Percentiles rank a stretch among this genome's conserved stretches.
These are phyloP conservation scores for Diphyllodes magnificus DNA, from an alignment of 2,113 vertebrate species.

Conservation along the genomic window DNA sequence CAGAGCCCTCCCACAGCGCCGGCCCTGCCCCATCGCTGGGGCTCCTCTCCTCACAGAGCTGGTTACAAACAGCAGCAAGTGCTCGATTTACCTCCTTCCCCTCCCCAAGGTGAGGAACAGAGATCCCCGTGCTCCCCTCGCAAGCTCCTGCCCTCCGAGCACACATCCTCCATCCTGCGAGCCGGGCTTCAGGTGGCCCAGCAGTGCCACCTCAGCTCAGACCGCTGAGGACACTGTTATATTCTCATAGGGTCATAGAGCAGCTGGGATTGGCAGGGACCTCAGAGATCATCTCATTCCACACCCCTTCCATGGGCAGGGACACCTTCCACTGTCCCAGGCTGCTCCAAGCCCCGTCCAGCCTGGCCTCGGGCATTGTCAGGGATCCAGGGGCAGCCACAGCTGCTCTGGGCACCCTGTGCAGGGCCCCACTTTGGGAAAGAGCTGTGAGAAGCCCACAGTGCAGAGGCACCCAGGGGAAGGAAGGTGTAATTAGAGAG, in stretches of 20 bases:
- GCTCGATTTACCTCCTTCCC: neutral
- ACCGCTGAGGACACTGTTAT: fast-evolving
- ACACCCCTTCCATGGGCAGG: neutral
- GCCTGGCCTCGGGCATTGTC: neutral
- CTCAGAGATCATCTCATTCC: neutral
- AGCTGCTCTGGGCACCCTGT: neutral
- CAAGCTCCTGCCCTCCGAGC: neutral
- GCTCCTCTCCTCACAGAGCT: neutral
- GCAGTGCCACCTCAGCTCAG: neutral
- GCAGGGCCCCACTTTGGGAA: neutral
- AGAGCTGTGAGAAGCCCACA: neutral
- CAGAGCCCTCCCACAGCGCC: neutral
- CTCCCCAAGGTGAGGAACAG: neutral
- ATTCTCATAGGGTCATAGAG: neutral
- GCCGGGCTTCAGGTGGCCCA: neutral
- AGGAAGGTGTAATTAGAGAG: neutral
- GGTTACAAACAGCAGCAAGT: neutral
- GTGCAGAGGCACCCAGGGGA: neutral
- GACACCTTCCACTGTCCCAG: neutral
- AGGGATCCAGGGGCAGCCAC: neutral
- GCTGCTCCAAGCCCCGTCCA: neutral
- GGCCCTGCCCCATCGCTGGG: neutral
- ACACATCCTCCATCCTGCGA: neutral
- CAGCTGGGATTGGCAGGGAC: neutral
- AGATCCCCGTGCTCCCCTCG: fast-evolving